phyloP scores from a whole-genome alignment of 2,113 vertebrate genomes.

The Condylura cristata region DNA sequence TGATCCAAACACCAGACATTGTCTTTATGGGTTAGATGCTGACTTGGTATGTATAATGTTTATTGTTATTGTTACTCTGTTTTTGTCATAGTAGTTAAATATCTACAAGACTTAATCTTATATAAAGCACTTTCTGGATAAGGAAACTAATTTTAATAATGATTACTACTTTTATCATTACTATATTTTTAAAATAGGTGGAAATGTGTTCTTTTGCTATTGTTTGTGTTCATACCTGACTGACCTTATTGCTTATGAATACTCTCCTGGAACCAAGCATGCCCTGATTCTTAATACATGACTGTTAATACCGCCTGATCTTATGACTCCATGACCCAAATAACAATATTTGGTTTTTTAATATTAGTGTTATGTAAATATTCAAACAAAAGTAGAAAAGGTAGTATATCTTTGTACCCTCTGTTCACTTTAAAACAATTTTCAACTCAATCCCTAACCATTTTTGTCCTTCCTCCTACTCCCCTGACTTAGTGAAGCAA shows the following conservation, averaged over 20 bases:
- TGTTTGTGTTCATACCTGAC: not conserved
- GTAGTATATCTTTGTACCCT: not conserved
- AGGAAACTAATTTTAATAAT: not conserved
- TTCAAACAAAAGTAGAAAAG: not conserved
- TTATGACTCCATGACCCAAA: not conserved
- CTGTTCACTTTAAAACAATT: slow-evolving; percentile 1
- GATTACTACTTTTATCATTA: not conserved
- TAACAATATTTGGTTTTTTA: not conserved
- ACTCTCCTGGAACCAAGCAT: not conserved
- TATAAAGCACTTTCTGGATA: not conserved
- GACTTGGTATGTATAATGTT: slow-evolving; percentile 93
- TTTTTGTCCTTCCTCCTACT: not conserved
- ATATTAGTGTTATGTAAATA: slow-evolving; percentile 25
- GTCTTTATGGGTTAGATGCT: slow-evolving; percentile 98
- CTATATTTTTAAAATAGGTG: slow-evolving; percentile 5
- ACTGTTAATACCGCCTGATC: not conserved
- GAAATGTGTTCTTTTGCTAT: slow-evolving; percentile 3
- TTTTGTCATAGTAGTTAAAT: slow-evolving; percentile 10
- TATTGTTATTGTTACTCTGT: not conserved
- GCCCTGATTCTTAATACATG: not conserved
- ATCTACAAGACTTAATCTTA: not conserved
- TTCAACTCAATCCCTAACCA: not conserved
- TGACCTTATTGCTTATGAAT: not conserved
- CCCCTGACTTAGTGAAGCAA: slow-evolving; percentile 24
- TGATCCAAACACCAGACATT: slow-evolving; percentile 96